phyloP scores from a whole-genome alignment of 2,888 invertebrate species.

The Hypomecis punctinalis region DNA sequence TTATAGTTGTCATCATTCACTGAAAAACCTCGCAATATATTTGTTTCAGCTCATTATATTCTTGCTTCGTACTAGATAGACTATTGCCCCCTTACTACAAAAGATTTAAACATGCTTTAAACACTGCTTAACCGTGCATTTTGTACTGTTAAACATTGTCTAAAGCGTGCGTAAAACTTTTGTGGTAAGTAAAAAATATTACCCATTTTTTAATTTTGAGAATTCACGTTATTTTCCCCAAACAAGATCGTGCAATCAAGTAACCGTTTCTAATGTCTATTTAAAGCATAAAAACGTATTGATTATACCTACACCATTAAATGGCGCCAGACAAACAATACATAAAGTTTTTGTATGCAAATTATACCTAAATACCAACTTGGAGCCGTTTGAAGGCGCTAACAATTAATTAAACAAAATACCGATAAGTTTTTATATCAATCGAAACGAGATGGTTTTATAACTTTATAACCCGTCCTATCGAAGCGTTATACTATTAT shows the following conservation, averaged over 20 bases:
- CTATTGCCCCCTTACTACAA: no score
- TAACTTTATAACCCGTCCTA: conserved; percentile 34
- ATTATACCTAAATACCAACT: conserved; percentile 25
- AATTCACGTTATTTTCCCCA: background rate
- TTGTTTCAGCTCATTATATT: no score
- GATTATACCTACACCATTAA: conserved; percentile 43
- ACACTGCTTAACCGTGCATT: no score
- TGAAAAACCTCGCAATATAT: no score
- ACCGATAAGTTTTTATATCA: conserved; percentile 34
- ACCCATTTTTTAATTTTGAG: no score
- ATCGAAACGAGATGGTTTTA: conserved; percentile 39
- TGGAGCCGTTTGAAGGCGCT: conserved; percentile 34
- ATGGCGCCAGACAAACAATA: conserved; percentile 55
- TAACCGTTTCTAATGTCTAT: conserved; percentile 16
- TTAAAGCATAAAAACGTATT: conserved; percentile 39
- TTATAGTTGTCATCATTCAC: no score
- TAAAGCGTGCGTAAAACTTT: no score
- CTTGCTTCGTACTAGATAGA: no score
- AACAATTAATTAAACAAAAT: conserved; percentile 40
- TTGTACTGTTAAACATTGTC: no score
- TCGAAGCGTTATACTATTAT: conserved; percentile 1
- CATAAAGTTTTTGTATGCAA: conserved; percentile 44
- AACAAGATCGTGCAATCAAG: conserved; percentile 5
- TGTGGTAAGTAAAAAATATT: no score
- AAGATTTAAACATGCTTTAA: no score